Base-by-base conservation (phyloP, 2,888 invertebrate genomes). In the Lamellibrachia columna region DNA sequence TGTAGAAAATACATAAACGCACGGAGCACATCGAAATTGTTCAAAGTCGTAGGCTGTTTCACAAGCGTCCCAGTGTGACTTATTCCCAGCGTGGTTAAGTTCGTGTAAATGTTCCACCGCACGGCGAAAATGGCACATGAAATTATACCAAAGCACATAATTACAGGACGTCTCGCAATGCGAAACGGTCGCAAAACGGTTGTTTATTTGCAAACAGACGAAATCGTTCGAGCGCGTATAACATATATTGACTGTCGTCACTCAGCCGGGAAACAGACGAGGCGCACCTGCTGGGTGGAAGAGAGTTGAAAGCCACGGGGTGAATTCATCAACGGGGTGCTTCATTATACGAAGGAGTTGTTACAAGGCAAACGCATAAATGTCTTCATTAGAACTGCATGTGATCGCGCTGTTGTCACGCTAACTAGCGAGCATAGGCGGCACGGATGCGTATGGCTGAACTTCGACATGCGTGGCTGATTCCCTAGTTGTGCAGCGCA, bases 141-240 rank as follows among this genome's bases (percentile, higher is more conserved):
- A 55, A 75, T 75, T 75, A 75, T n/a, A 75, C 75, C 75, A 15
- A 3, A 22, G 22, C 75, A n/a, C 15, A 75, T 75, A 75, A 75
- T 75, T 75, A 75, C 75, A n/a, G 75, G 75, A 22, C 75, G 75
- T 75, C 75, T 75, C 75, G 75, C 75, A 75, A 75, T 75, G 22
- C 22, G 75, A 75, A 75, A 11, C 75, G 75, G 75, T 6, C 75
- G 75, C 15, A 75, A 75, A 75, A 75, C 22, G 75, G 75, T 75
- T 75, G 75, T 75, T 75, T 75, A 75, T 75, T 75, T 75, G 75
- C 75, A 75, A 75, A 75, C 75, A 75, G n/a, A 22, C 22, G 22
- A 75, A 75, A 75, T 75, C 75, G n/a, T 75, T 75, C 75, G 75
- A 75, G 75, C 75, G 75, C 75, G n/a, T n/a, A 22, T 75, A 75